Percentiles rank a stretch among this genome's conserved stretches.
Conservation (phyloP, 1,140 invertebrate species). For the Leptinotarsa defecta region DNA sequence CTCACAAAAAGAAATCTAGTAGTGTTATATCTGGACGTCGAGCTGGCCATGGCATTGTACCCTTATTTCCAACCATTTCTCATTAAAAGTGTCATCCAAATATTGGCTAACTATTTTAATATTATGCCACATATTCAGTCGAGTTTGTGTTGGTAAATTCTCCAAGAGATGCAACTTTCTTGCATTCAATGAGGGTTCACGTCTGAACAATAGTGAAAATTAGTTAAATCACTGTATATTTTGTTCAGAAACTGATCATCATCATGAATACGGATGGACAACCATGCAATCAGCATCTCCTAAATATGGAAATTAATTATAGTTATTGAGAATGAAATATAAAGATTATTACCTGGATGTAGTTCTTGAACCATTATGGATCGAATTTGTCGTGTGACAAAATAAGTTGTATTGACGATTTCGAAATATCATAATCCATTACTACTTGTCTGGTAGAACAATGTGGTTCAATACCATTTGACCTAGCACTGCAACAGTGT, state of each 20-base stretch:
- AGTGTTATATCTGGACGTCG: too few species aligned
- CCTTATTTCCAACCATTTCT: too few species aligned
- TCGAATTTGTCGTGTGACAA: background rate
- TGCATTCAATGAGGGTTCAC: too few species aligned
- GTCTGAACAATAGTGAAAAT: too few species aligned
- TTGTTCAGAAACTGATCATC: constrained; percentile 3
- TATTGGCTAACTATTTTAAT: too few species aligned
- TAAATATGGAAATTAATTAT: background rate
- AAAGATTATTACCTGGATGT: background rate
- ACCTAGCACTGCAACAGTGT: background rate
- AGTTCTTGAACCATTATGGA: background rate
- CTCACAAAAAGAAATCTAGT: too few species aligned
- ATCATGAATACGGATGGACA: background rate
- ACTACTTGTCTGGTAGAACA: background rate
- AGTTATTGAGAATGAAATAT: background rate
- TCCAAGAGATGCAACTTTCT: too few species aligned
- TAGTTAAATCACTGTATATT: background rate
- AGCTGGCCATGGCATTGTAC: too few species aligned
- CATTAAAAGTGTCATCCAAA: too few species aligned
- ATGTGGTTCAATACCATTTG: background rate
- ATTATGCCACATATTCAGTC: too few species aligned
- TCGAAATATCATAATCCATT: too few species aligned
- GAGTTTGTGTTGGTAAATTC: too few species aligned
- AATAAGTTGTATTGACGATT: background rate
- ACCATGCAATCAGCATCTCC: background rate